These are phyloP conservation scores for Melinopterus prodromus DNA, from an alignment of 2,888 invertebrate species.

Conservation along the genomic window DNA sequence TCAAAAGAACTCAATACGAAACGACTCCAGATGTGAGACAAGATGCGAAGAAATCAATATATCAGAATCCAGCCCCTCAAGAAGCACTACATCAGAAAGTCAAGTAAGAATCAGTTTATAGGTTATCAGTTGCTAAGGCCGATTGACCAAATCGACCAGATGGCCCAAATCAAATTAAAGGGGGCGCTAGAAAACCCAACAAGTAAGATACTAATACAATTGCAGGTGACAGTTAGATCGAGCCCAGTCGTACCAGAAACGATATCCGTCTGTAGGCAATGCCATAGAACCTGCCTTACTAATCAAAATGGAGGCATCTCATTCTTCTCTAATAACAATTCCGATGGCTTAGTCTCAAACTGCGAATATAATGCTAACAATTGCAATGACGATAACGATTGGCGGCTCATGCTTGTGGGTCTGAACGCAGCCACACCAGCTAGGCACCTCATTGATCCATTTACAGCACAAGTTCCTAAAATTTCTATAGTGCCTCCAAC, in stretches of 20 bases:
- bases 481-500: conserved; percentile 81
- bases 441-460: conserved; percentile 67
- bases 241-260: conserved; percentile 78
- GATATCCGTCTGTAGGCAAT: conserved; percentile 78
- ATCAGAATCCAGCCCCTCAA: conserved; percentile 71
- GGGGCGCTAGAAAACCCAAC: no score
- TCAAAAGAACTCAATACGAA: conserved; percentile 45
- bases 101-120: conserved; percentile 65
- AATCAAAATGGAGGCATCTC: conserved; percentile 59
- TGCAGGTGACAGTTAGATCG: conserved; percentile 79
- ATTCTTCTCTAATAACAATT: conserved; percentile 32
- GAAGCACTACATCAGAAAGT: conserved; percentile 80
- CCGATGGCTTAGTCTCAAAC: conserved; percentile 37
- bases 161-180: background rate
- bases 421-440: conserved; percentile 70
- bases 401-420: conserved; percentile 75
- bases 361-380: background rate
- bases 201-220: conserved; percentile 20
- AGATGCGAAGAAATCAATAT: conserved; percentile 61
- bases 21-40: conserved; percentile 50
- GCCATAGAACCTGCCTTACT: conserved; percentile 79
- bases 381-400: conserved; percentile 41
- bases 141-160: no score
- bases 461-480: conserved; percentile 66
- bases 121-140: no score